Conservation (phyloP, 2,797 vertebrate species). For the Scarus forsteni region DNA sequence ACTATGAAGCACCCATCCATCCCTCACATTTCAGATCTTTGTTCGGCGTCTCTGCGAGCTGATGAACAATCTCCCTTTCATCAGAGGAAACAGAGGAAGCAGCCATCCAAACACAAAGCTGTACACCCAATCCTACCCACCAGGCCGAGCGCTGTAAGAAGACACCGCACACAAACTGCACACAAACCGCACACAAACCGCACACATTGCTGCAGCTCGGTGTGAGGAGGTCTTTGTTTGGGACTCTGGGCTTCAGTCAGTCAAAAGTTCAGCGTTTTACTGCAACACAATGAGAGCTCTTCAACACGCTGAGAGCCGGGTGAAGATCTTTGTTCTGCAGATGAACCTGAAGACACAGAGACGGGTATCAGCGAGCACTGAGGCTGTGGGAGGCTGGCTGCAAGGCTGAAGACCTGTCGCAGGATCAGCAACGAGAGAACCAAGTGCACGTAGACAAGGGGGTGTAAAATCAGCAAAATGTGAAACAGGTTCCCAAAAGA, state of each 20-base stretch:
- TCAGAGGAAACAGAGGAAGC: slow-evolving; percentile 14
- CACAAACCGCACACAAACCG: not conserved
- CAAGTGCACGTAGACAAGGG: too few species aligned
- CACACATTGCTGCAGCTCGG: not conserved
- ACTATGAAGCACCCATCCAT: not conserved
- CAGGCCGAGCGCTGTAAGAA: not conserved
- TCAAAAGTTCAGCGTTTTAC: not conserved
- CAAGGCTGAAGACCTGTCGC: too few species aligned
- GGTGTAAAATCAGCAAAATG: too few species aligned
- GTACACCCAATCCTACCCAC: not conserved
- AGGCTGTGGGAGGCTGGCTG: not conserved
- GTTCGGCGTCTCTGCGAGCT: not conserved
- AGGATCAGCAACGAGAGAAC: too few species aligned
- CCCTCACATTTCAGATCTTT: not conserved
- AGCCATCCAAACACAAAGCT: slow-evolving; percentile 14
- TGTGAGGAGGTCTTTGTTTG: not conserved
- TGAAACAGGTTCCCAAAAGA: too few species aligned
- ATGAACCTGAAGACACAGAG: not conserved
- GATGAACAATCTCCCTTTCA: not conserved
- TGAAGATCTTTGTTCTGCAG: not conserved
- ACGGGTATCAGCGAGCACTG: not conserved
- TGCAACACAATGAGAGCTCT: slow-evolving; percentile 4
- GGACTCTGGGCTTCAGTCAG: not conserved
- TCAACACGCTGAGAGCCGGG: not conserved
- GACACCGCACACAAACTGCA: not conserved